Conservation (phyloP, 2,888 invertebrate genomes). For the Drosophila dives region DNA sequence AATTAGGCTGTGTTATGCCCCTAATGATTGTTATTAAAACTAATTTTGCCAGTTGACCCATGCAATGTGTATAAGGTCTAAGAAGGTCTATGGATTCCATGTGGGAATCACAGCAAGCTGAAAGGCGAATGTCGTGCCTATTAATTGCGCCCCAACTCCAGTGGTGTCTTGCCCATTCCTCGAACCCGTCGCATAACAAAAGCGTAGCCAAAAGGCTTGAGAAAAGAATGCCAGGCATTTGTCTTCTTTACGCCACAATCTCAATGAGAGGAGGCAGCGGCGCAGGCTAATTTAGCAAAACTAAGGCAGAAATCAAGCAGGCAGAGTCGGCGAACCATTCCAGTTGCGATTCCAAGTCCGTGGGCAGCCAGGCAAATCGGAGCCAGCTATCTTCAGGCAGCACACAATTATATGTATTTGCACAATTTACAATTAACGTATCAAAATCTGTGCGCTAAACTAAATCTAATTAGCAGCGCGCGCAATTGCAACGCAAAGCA, state of each 20-base stretch:
- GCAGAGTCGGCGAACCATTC: constrained; percentile 14
- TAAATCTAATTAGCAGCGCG: constrained; percentile 72
- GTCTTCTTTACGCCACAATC: constrained; percentile 75
- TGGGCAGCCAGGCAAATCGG: constrained; percentile 65
- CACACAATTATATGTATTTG: constrained; percentile 74
- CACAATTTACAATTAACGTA: constrained; percentile 79
- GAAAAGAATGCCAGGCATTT: constrained; percentile 74
- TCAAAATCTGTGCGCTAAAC: constrained; percentile 76
- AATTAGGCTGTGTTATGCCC: constrained; percentile 57
- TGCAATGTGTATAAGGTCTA: not conserved
- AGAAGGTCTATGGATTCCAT: constrained; percentile 45
- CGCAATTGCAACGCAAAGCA: constrained; percentile 23
- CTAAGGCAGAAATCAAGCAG: constrained; percentile 57
- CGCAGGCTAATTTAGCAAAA: constrained; percentile 71
- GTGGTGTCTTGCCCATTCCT: constrained; percentile 33
- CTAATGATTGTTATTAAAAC: constrained; percentile 63
- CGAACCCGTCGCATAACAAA: constrained; percentile 69
- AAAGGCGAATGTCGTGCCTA: constrained; percentile 58
- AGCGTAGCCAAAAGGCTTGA: constrained; percentile 78
- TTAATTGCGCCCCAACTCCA: constrained; percentile 63
- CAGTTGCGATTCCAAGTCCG: constrained; percentile 9
- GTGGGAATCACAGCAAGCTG: constrained; percentile 58
- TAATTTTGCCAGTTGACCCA: constrained; percentile 42
- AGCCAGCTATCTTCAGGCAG: constrained; percentile 47
- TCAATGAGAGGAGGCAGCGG: constrained; percentile 29